Evolutionary conservation across 2,888 invertebrate genomes (phyloP).

Genomic region (Agonum fuliginosum): DNA sequence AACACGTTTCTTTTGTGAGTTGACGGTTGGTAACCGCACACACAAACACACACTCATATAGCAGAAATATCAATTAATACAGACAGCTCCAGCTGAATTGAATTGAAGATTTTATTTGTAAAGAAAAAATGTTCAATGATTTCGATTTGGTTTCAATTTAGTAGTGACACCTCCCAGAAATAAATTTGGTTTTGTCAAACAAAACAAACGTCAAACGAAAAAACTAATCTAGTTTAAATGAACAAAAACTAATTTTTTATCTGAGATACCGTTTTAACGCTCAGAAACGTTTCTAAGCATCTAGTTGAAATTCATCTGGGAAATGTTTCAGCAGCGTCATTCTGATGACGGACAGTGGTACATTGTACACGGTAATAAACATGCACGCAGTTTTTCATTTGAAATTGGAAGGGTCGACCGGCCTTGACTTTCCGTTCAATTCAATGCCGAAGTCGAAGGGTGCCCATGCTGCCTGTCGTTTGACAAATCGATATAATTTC

Average conservation of each 20-base stretch:
- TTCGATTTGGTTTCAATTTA: no score
- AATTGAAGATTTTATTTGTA: no score
- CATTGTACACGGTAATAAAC: constrained; percentile 9
- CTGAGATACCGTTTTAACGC: background rate
- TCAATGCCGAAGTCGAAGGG: constrained; percentile 33
- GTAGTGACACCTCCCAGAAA: no score
- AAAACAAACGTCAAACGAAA: background rate
- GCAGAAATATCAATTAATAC: no score
- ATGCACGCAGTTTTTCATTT: constrained; percentile 40
- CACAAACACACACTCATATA: no score
- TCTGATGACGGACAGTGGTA: background rate
- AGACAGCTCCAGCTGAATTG: no score
- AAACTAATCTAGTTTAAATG: constrained; percentile 2
- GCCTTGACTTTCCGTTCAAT: constrained; percentile 24
- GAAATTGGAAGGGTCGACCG: background rate
- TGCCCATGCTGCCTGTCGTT: constrained; percentile 4
- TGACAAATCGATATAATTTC: constrained; percentile 58
- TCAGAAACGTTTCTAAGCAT: background rate
- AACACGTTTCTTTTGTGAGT: no score
- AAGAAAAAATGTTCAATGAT: no score
- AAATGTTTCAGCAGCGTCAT: constrained; percentile 5
- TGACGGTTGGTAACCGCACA: no score
- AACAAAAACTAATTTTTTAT: background rate
- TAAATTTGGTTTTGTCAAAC: background rate
- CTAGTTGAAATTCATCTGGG: background rate